phyloP scores from a whole-genome alignment of 2,113 vertebrate genomes.

The Solea senegalensis region DNA sequence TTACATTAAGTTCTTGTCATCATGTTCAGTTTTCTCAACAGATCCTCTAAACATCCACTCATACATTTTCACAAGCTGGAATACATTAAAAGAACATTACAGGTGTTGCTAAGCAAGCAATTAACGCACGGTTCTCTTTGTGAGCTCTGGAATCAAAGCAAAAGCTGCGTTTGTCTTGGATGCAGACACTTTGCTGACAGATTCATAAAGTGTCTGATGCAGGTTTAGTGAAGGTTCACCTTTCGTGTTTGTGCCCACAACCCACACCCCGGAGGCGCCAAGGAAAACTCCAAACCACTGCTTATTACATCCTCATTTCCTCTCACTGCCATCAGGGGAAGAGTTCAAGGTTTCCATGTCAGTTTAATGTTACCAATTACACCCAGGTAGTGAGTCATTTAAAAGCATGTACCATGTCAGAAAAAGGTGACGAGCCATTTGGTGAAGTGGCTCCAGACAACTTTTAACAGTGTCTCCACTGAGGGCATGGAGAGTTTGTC shows the following conservation, averaged over 20 bases:
- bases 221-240: constrained; percentile 59
- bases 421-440: constrained; percentile 32
- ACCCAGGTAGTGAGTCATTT: constrained; percentile 58
- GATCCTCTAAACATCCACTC: constrained; percentile 65
- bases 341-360: constrained; percentile 46
- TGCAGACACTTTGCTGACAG: constrained; percentile 57
- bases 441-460: constrained; percentile 55
- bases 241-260: constrained; percentile 57
- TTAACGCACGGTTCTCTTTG: constrained; percentile 50
- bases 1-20: constrained; percentile 34
- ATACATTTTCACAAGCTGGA: constrained; percentile 68
- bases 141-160: constrained; percentile 63
- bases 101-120: constrained; percentile 54
- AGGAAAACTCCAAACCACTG: constrained; percentile 47
- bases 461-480: constrained; percentile 54
- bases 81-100: constrained; percentile 66
- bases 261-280: constrained; percentile 40
- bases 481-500: constrained; percentile 43
- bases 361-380: constrained; percentile 62
- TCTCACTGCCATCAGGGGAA: constrained; percentile 42
- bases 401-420: constrained; percentile 33
- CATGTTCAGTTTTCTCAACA: constrained; percentile 64
- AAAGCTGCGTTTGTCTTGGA: constrained; percentile 64
- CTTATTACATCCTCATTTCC: constrained; percentile 63
- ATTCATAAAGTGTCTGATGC: constrained; percentile 70